phyloP scores from a whole-genome alignment of 2,888 invertebrate genomes.

The Petrolisthes cinctipes region DNA sequence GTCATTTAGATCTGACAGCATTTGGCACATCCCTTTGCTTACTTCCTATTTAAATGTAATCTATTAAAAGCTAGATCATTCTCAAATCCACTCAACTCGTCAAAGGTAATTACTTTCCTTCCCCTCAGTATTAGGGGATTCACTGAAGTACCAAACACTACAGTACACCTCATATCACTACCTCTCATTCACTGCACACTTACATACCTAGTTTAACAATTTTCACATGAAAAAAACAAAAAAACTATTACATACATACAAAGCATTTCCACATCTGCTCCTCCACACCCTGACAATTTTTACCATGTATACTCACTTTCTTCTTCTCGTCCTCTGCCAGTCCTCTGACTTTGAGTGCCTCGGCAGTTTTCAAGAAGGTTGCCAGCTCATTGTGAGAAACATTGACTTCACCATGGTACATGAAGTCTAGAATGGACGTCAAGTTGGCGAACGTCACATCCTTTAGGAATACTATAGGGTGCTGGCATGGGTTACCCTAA shows the following conservation, averaged over 20 bases:
- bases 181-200: background rate
- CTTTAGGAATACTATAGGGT: slow-evolving; percentile 66
- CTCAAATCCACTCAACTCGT: no score
- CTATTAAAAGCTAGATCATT: no score
- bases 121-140: background rate
- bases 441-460: slow-evolving; percentile 65
- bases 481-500: slow-evolving; percentile 66
- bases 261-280: background rate
- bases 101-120: no score
- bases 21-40: no score
- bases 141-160: background rate
- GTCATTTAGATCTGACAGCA: no score
- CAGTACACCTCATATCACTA: background rate
- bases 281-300: no score
- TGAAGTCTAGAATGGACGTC: slow-evolving; percentile 64
- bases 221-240: background rate
- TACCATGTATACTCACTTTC: slow-evolving; percentile 44
- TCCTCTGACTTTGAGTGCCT: slow-evolving; percentile 65
- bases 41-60: no score
- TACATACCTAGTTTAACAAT: background rate
- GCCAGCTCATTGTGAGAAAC: slow-evolving; percentile 65
- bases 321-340: slow-evolving; percentile 65
- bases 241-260: background rate
- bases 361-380: slow-evolving; percentile 66
- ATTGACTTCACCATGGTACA: slow-evolving; percentile 66